Evolutionary conservation across 2,113 vertebrate genomes (phyloP).

Genomic region (Pseudorhombus dupliciocellatus): DNA sequence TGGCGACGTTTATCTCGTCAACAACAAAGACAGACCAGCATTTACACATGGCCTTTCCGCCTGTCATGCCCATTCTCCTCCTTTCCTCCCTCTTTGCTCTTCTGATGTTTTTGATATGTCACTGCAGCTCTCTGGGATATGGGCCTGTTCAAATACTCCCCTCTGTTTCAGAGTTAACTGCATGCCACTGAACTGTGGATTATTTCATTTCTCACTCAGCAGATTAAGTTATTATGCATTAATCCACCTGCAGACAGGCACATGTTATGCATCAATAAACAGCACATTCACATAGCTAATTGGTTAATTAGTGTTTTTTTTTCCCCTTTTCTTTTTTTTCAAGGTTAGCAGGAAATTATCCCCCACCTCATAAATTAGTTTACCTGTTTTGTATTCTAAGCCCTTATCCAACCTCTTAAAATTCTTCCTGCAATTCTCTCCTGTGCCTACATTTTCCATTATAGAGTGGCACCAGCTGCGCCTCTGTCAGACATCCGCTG

Average conservation of each 20-base stretch:
- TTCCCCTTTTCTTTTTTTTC: background rate
- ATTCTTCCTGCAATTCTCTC: constrained; percentile 10
- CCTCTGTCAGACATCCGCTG: constrained; percentile 27
- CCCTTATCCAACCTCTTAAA: background rate
- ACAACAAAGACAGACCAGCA: constrained; percentile 52
- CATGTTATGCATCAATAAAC: constrained; percentile 40
- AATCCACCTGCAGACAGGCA: constrained; percentile 46
- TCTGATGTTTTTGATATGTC: background rate
- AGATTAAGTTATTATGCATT: constrained; percentile 67
- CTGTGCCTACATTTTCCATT: background rate
- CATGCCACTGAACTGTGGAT: constrained; percentile 40
- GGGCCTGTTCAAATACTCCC: constrained; percentile 41
- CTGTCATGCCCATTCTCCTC: background rate
- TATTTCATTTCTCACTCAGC: constrained; percentile 61
- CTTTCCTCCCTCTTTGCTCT: background rate
- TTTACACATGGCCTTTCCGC: constrained; percentile 59
- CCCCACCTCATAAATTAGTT: background rate
- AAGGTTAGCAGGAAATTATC: background rate
- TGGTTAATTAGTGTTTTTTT: constrained; percentile 17
- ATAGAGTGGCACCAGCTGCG: constrained; percentile 35
- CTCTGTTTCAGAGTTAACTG: constrained; percentile 69
- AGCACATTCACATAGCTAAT: constrained; percentile 31
- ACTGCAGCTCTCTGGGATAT: constrained; percentile 22
- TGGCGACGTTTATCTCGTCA: constrained; percentile 52
- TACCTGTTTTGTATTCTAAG: background rate